phyloP scores from a whole-genome alignment of 1,140 invertebrate species.

The Papilio helenus region DNA sequence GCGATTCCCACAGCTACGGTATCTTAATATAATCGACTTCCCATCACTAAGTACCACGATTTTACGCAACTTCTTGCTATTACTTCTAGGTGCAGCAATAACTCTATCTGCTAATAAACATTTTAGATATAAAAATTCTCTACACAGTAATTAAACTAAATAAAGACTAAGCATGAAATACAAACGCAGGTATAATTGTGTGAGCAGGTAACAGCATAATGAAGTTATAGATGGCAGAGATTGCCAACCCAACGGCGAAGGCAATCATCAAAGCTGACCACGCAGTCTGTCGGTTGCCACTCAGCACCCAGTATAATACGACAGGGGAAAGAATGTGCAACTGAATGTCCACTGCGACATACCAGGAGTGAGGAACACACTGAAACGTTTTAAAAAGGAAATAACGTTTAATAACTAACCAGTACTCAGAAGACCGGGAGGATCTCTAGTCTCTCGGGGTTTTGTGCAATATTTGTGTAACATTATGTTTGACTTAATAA shows the following conservation, averaged over 20 bases:
- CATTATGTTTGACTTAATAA: no score
- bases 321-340: constrained; percentile 74
- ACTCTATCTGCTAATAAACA: neutral
- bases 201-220: constrained; percentile 30
- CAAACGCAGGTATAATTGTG: constrained; percentile 9
- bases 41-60: neutral
- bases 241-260: neutral
- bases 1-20: neutral
- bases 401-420: no score
- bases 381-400: constrained; percentile 54
- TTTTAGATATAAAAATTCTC: no score
- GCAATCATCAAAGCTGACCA: constrained; percentile 10
- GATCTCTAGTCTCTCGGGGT: no score
- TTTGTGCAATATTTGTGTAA: no score
- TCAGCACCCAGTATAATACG: constrained; percentile 57
- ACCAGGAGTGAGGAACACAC: constrained; percentile 84
- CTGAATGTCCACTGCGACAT: constrained; percentile 82
- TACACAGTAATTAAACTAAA: neutral
- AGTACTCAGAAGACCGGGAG: no score
- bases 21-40: neutral
- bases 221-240: constrained; percentile 18
- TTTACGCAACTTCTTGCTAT: neutral
- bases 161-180: constrained; percentile 9
- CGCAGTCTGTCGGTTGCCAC: constrained; percentile 2
- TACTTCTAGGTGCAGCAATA: neutral